Percentiles rank a stretch among this genome's conserved stretches.
These are phyloP conservation scores for Gari tellinella DNA, from an alignment of 2,888 invertebrate species.

Conservation along the genomic window DNA sequence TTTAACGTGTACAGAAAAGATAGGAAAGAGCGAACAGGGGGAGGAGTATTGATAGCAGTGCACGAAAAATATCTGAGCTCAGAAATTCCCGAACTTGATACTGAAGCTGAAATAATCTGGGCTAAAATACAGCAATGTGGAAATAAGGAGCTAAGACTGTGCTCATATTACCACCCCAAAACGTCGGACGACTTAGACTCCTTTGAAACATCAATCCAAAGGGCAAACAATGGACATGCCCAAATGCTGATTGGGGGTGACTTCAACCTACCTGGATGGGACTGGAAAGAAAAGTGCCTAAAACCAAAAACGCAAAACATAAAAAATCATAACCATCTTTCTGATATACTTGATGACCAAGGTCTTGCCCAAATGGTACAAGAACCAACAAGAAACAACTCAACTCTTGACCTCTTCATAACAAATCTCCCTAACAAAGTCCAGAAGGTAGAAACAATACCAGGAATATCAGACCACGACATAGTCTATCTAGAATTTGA, in stretches of 20 bases:
- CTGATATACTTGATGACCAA: constrained; percentile 27
- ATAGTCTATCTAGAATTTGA: constrained; percentile 11
- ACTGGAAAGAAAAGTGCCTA: too few species aligned
- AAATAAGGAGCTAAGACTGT: constrained; percentile 1
- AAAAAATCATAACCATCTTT: too few species aligned
- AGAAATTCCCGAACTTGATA: constrained; percentile 10
- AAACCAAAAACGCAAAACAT: too few species aligned
- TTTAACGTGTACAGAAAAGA: constrained; percentile 1
- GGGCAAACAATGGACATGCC: constrained; percentile 1
- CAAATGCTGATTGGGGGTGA: not conserved
- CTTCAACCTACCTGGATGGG: too few species aligned
- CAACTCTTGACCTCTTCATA: constrained; percentile 47
- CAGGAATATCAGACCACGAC: constrained; percentile 23
- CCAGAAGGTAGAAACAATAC: constrained; percentile 14
- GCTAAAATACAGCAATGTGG: constrained; percentile 2
- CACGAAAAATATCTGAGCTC: constrained; percentile 1
- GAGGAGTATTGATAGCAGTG: not conserved
- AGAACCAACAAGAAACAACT: constrained; percentile 35
- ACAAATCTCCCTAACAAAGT: constrained; percentile 34
- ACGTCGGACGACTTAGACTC: constrained; percentile 7
- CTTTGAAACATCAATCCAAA: too few species aligned
- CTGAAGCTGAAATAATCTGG: constrained; percentile 13
- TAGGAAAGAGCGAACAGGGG: not conserved
- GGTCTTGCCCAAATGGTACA: constrained; percentile 40
- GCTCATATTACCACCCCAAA: constrained; percentile 22